Conservation (phyloP, 1,140 invertebrate species). For the Brachionus calyciflorus region DNA sequence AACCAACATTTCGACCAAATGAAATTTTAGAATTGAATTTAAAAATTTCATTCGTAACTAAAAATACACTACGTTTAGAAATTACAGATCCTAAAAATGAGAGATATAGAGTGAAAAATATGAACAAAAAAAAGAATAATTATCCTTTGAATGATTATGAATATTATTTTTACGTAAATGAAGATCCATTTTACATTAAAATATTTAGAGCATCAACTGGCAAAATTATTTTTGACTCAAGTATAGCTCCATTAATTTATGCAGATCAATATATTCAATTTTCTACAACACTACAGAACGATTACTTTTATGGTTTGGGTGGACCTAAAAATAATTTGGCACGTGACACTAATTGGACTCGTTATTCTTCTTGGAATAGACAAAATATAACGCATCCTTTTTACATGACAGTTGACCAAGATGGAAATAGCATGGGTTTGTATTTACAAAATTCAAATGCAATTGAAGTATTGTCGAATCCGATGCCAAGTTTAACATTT, state of each 20-base stretch:
- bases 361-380: constrained; percentile 48
- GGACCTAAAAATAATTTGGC: constrained; percentile 47
- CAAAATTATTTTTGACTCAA: constrained; percentile 46
- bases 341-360: background rate
- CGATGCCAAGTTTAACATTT: constrained; percentile 56
- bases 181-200: constrained; percentile 26
- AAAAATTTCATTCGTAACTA: background rate
- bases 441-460: constrained; percentile 57
- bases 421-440: constrained; percentile 58
- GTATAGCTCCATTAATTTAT: constrained; percentile 45
- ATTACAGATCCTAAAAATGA: constrained; percentile 52
- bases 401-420: constrained; percentile 67
- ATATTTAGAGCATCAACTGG: background rate
- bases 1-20: background rate
- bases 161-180: constrained; percentile 49
- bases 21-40: constrained; percentile 33
- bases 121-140: background rate
- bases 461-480: constrained; percentile 54
- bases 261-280: constrained; percentile 49
- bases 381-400: constrained; percentile 67
- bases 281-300: constrained; percentile 38
- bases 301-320: constrained; percentile 49
- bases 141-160: constrained; percentile 41
- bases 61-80: constrained; percentile 47
- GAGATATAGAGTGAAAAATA: constrained; percentile 56